These are phyloP conservation scores for Spinibarbus caldwelli DNA, from an alignment of 2,797 vertebrate species.

Conservation along the genomic window DNA sequence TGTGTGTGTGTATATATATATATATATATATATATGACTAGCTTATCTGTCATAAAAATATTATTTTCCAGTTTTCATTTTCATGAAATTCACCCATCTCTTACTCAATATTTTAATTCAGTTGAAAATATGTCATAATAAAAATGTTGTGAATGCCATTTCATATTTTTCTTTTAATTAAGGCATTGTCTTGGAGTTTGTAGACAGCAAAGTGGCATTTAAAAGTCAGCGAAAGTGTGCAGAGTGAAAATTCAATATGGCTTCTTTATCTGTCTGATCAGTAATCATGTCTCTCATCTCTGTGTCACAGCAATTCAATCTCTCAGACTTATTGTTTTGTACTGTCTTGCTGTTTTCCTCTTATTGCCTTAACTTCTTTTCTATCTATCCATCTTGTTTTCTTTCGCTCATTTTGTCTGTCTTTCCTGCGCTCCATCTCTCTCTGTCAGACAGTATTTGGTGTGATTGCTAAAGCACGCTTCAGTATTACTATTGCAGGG, in stretches of 20 bases:
- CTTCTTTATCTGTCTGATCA: constrained; percentile 61
- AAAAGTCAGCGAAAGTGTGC: background rate
- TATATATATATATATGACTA: no score
- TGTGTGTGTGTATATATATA: no score
- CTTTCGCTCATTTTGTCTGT: constrained; percentile 50
- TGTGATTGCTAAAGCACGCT: background rate
- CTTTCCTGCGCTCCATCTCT: constrained; percentile 63
- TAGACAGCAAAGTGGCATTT: background rate
- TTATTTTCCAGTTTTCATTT: no score
- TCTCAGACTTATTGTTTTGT: constrained; percentile 30
- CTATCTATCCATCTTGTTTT: constrained; percentile 46
- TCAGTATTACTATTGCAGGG: background rate
- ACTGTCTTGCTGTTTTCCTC: constrained; percentile 5
- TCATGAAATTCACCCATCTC: background rate
- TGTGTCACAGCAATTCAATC: constrained; percentile 53
- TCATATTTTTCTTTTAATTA: background rate
- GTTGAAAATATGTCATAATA: background rate
- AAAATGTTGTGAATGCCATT: background rate
- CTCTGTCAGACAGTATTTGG: constrained; percentile 27
- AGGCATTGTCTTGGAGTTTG: background rate
- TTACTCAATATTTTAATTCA: background rate
- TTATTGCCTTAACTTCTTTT: constrained; percentile 21
- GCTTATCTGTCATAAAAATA: background rate
- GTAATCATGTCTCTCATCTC: constrained; percentile 63
- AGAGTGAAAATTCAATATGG: constrained; percentile 63